Evolutionary conservation across 2,797 vertebrate species (phyloP).

Genomic region (Clarias platycephalus): DNA sequence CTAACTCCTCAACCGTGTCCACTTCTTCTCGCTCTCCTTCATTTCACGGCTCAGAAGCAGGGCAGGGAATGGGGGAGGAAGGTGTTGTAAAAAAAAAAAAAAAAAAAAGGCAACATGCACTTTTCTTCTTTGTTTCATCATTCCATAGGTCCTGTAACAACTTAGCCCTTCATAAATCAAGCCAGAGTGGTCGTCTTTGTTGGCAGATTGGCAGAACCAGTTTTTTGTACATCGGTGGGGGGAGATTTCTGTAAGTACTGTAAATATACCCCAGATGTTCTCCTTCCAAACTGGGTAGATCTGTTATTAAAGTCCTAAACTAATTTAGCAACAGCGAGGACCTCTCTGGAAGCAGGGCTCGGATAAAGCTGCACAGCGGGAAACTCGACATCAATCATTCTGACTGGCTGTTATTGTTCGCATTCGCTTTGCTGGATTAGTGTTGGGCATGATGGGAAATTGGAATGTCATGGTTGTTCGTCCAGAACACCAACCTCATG

Average conservation of each 20-base stretch:
- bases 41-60: conserved; percentile 43
- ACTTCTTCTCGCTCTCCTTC: conserved; percentile 42
- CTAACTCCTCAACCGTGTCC: conserved; percentile 58
- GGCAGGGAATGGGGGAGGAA: background rate
- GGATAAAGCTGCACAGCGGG: conserved; percentile 33
- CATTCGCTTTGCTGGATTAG: conserved; percentile 44
- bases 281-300: conserved; percentile 33
- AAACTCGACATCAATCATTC: conserved; percentile 48
- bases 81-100: background rate
- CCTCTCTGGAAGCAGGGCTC: conserved; percentile 40
- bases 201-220: conserved; percentile 19
- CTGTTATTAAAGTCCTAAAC: conserved; percentile 46
- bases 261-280: conserved; percentile 39
- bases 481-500: conserved; percentile 3
- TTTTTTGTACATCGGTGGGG: conserved; percentile 28
- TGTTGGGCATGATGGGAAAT: conserved; percentile 35
- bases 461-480: conserved; percentile 35
- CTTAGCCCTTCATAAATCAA: conserved; percentile 40
- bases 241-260: conserved; percentile 35
- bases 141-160: conserved; percentile 27
- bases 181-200: conserved; percentile 9
- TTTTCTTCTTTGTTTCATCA: conserved; percentile 42
- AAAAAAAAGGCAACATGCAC: conserved; percentile 9
- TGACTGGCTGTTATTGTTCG: conserved; percentile 50
- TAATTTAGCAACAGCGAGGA: conserved; percentile 46